A percentile compares a stretch with the other conserved stretches of the same genome.
phyloP scores from a whole-genome alignment of 2,888 invertebrate species.

The Hyposoter didymator region DNA sequence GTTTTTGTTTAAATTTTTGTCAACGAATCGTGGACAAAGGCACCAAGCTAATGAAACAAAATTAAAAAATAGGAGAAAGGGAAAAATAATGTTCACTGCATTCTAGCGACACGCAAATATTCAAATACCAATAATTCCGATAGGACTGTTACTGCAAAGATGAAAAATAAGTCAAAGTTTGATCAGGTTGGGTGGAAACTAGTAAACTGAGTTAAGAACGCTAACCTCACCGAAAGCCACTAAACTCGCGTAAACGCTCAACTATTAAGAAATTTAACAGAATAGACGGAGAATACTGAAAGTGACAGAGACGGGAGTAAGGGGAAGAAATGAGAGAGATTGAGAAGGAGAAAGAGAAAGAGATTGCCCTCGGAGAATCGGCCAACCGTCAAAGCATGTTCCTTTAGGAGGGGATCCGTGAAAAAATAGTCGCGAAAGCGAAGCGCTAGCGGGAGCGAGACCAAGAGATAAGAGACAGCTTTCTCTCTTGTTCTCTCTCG shows the following conservation, averaged over 20 bases:
- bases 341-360: slow-evolving; percentile 15
- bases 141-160: no score
- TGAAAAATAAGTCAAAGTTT: not conserved
- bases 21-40: no score
- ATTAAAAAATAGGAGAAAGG: no score
- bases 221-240: not conserved
- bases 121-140: no score
- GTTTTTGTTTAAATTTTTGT: no score
- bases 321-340: slow-evolving; percentile 1
- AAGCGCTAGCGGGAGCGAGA: slow-evolving; percentile 4
- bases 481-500: not conserved
- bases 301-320: slow-evolving; percentile 13
- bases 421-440: slow-evolving; percentile 38
- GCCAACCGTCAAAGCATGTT: slow-evolving; percentile 59
- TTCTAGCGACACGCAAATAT: no score
- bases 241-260: not conserved
- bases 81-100: no score
- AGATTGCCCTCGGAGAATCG: slow-evolving; percentile 59
- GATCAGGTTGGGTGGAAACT: not conserved
- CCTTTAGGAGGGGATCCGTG: slow-evolving; percentile 41
- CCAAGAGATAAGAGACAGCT: slow-evolving; percentile 13
- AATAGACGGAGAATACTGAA: not conserved
- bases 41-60: no score
- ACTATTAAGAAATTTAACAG: not conserved
- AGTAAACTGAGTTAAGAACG: not conserved